phyloP scores from a whole-genome alignment of 2,113 vertebrate genomes.

The Pluvialis apricaria region DNA sequence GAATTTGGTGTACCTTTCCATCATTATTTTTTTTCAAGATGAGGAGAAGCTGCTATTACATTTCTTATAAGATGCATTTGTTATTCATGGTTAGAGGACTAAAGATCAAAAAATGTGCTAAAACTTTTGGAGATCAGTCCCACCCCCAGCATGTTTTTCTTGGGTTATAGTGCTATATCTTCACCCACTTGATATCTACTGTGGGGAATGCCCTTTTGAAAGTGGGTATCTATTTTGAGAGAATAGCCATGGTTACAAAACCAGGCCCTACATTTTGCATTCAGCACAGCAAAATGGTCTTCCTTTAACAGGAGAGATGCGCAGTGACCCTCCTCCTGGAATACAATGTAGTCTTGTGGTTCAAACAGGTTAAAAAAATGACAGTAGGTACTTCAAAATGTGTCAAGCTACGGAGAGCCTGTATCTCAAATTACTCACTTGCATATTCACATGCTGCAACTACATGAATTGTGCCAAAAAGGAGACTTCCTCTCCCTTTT shows the following conservation, averaged over 20 bases:
- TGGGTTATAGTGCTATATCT: background rate
- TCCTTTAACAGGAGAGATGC: background rate
- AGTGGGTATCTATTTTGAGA: slow-evolving; percentile 33
- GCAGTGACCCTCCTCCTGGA: background rate
- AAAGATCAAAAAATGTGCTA: slow-evolving; percentile 34
- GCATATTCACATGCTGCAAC: background rate
- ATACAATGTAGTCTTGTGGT: background rate
- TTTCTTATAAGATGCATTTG: background rate
- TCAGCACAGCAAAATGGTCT: background rate
- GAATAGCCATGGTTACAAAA: slow-evolving; percentile 45
- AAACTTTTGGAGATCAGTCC: background rate
- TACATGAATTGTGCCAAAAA: background rate
- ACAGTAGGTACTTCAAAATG: background rate
- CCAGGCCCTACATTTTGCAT: background rate
- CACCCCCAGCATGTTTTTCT: slow-evolving; percentile 7
- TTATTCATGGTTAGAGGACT: background rate
- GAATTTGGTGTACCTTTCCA: background rate
- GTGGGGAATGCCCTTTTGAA: slow-evolving; percentile 31
- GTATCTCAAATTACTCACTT: background rate
- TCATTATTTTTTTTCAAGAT: background rate
- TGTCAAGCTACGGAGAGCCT: background rate
- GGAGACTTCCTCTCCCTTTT: background rate
- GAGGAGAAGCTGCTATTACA: background rate
- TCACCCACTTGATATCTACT: slow-evolving; percentile 16
- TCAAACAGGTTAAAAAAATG: background rate